These are phyloP conservation scores for Lipotes vexillifer DNA, from an alignment of 2,113 vertebrate genomes.

Conservation along the genomic window DNA sequence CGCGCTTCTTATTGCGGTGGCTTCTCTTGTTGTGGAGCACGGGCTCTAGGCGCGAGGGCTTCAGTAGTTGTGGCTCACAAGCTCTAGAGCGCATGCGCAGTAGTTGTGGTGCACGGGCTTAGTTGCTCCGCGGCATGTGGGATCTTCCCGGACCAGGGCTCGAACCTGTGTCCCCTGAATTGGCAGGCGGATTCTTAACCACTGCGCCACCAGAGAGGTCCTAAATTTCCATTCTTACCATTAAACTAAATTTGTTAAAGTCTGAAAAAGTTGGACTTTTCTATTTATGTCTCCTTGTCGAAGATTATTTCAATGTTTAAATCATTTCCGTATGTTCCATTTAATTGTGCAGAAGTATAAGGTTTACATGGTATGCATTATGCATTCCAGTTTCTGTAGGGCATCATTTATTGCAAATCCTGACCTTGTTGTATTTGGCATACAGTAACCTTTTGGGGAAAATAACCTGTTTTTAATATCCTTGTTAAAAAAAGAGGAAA, in stretches of 20 bases:
- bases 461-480: conserved; percentile 43
- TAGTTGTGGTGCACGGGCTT: too few species aligned
- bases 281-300: background rate
- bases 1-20: too few species aligned
- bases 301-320: conserved; percentile 8
- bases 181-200: too few species aligned
- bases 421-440: conserved; percentile 40
- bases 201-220: too few species aligned
- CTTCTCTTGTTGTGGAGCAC: too few species aligned
- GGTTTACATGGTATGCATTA: conserved; percentile 15
- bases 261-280: background rate
- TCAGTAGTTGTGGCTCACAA: too few species aligned
- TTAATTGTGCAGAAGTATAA: background rate
- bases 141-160: too few species aligned
- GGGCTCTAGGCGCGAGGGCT: too few species aligned
- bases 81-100: too few species aligned
- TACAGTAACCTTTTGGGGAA: conserved; percentile 42
- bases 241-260: conserved; percentile 8
- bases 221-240: background rate
- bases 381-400: conserved; percentile 50
- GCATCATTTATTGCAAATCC: conserved; percentile 21
- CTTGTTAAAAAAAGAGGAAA: conserved; percentile 34
- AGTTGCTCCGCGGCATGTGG: too few species aligned
- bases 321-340: conserved; percentile 20
- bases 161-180: too few species aligned